Conservation (phyloP, 2,113 vertebrate genomes). For the Gallinago paraguaiae region DNA sequence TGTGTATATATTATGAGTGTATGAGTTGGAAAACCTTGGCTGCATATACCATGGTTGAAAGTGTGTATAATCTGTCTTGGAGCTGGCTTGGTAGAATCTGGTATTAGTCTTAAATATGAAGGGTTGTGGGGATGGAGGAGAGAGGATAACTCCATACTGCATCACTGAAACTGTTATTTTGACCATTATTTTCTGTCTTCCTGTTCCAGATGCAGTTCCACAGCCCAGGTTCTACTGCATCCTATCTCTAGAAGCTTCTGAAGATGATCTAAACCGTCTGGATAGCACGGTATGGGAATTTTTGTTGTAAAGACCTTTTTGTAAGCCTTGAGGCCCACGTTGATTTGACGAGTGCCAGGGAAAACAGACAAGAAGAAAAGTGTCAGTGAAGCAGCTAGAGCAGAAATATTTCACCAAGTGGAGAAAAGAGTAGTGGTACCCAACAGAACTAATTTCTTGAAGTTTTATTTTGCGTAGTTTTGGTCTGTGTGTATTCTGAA, state of each 20-base stretch:
- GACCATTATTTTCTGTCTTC: not conserved
- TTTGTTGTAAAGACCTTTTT: not conserved
- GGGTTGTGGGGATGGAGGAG: not conserved
- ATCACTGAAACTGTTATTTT: not conserved
- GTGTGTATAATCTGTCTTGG: fast-evolving
- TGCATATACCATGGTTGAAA: not conserved
- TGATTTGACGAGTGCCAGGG: not conserved
- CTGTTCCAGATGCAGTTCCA: slow-evolving; percentile 79
- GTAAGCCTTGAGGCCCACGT: not conserved
- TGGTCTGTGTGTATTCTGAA: not conserved
- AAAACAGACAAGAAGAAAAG: not conserved
- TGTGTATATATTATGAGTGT: not conserved
- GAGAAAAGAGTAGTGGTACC: not conserved
- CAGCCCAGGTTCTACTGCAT: slow-evolving; percentile 97
- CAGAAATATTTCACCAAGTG: not conserved
- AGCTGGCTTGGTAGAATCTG: not conserved
- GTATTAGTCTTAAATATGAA: not conserved
- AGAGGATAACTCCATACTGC: no score
- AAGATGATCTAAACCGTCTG: slow-evolving; percentile 90
- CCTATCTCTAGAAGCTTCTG: slow-evolving; percentile 91
- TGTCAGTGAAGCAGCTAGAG: not conserved
- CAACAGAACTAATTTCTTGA: not conserved
- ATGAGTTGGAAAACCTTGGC: not conserved
- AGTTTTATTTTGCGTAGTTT: not conserved
- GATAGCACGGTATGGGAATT: slow-evolving; percentile 81